These are phyloP conservation scores for Chrosomus eos DNA, from an alignment of 2,797 vertebrate genomes.

Conservation along the genomic window DNA sequence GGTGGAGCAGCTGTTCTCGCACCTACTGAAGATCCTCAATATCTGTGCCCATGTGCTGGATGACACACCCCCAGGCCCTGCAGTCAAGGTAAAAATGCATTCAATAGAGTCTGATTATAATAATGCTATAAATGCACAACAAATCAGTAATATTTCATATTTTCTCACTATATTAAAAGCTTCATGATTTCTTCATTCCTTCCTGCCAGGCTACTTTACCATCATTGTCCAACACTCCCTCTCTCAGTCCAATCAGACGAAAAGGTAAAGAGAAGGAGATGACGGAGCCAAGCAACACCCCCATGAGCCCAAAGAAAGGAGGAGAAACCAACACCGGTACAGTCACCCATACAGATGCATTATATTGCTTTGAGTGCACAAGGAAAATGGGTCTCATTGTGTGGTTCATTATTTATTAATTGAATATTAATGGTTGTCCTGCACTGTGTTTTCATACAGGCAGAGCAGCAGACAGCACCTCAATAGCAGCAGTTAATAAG, in stretches of 20 bases:
- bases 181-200: background rate
- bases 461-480: slow-evolving; percentile 83
- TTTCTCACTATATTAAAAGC: background rate
- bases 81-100: slow-evolving; percentile 81
- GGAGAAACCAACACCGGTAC: slow-evolving; percentile 86
- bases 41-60: slow-evolving; percentile 97
- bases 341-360: background rate
- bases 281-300: slow-evolving; percentile 79
- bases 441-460: slow-evolving; percentile 72
- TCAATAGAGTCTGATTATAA: background rate
- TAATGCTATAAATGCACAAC: background rate
- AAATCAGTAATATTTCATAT: background rate
- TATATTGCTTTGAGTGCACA: background rate
- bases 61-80: slow-evolving; percentile 89
- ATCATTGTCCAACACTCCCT: slow-evolving; percentile 91
- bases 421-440: background rate
- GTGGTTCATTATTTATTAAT: background rate
- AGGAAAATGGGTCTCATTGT: background rate
- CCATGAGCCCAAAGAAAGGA: slow-evolving; percentile 94
- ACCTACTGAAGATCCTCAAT: slow-evolving; percentile 92
- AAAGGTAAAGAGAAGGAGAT: slow-evolving; percentile 94
- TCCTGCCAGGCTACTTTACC: slow-evolving; percentile 86
- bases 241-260: slow-evolving; percentile 94
- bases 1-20: slow-evolving; percentile 94
- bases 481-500: slow-evolving; percentile 84